These are phyloP conservation scores for Liolophura sinensis DNA, from an alignment of 1,140 invertebrate species.

Conservation along the genomic window DNA sequence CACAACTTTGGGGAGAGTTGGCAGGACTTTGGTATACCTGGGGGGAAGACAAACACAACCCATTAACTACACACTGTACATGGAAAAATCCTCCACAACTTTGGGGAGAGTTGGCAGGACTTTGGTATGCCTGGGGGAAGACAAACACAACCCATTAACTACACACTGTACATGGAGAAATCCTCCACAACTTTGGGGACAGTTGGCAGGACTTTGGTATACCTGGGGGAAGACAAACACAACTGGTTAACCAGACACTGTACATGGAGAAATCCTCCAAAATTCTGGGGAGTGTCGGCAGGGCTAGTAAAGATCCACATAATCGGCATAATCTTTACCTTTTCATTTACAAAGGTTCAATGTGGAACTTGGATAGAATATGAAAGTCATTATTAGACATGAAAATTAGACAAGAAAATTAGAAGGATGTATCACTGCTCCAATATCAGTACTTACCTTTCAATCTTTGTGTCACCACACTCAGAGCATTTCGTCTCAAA, in stretches of 20 bases:
- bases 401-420: too few relatives aligned
- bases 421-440: neutral
- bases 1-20: constrained; percentile 41
- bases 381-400: too few relatives aligned
- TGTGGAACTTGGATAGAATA: too few relatives aligned
- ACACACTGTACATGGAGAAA: constrained; percentile 39
- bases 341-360: too few relatives aligned
- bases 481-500: constrained; percentile 30
- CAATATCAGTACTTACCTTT: constrained; percentile 10
- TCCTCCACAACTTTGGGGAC: constrained; percentile 37
- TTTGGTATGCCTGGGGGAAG: constrained; percentile 25
- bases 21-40: constrained; percentile 35
- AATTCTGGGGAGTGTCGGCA: too few relatives aligned
- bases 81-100: constrained; percentile 34
- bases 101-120: constrained; percentile 45
- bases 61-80: constrained; percentile 35
- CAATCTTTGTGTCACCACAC: constrained; percentile 40
- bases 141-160: too few relatives aligned
- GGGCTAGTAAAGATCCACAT: too few relatives aligned
- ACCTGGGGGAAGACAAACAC: constrained; percentile 5
- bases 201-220: constrained; percentile 40
- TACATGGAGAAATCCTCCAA: too few relatives aligned
- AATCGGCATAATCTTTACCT: too few relatives aligned
- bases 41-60: too few relatives aligned
- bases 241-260: too few relatives aligned